Base-by-base conservation (phyloP, 2,888 invertebrate species). In the Steinernema carpocapsae region DNA sequence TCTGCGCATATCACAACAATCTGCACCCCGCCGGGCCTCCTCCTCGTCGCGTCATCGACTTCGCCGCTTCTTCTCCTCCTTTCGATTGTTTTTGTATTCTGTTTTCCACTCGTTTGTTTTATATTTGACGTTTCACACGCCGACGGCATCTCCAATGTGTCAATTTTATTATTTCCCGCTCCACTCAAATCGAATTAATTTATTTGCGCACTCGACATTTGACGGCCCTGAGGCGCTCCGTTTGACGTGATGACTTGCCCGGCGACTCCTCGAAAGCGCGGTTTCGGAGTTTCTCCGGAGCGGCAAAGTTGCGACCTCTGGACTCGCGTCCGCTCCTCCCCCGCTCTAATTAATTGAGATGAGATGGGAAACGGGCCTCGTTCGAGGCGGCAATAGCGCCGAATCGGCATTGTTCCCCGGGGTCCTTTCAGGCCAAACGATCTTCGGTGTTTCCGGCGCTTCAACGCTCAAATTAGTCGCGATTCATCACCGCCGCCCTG, bases 151-250 rank as follows among this genome's bases (percentile, higher is more conserved):
- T 56, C 56, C 56, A 56, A 56, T 17, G 56, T 56, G 56, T 56
- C 56, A 56, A 56, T 56, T 56, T 56, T 26, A 56, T 56, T 26
- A 22, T 56, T 26, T 10, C 56, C 56, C 26, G 24, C 56, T 56
- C 56, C 56, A 56, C 56, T 56, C 56, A 26, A 4, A 24, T 56
- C 22, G 56, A 56, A 56, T 56, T 56, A 56, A 56, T 56, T 56
- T n/a, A n/a, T n/a, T 22, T 10, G 56, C 24, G 22, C 22, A 26
- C 56, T 22, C 56, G 56, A 56, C 56, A 56, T 56, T 56, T 24
- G 56, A 56, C 56, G 56, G 26, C 56, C 56, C 56, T 56, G 24
- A 24, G 56, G 56, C 56, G 56, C 22, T 56, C 12, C 26, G 14
- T 14, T 14, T 22, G 24, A 14, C 51, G 51, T 19, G 51, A 19